Percentiles rank a stretch among this genome's conserved stretches.
Conservation (phyloP, 2,113 vertebrate genomes). For the Fregetta grallaria region DNA sequence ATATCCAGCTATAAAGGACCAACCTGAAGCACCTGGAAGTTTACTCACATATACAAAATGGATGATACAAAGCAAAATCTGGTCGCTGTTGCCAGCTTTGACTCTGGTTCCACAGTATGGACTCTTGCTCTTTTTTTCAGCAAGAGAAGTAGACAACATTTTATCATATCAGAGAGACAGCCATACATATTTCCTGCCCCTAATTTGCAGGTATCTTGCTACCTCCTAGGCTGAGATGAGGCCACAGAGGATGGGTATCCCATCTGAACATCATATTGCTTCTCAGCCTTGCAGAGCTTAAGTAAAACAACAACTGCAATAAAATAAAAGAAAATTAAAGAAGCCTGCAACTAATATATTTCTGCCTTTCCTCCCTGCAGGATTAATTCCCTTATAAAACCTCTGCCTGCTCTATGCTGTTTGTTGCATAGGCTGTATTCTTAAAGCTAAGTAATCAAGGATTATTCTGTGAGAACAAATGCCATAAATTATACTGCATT, state of each 20-base stretch:
- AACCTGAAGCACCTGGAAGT: background rate
- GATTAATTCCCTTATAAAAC: background rate
- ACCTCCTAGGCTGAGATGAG: background rate
- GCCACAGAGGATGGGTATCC: background rate
- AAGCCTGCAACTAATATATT: background rate
- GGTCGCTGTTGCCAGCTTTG: background rate
- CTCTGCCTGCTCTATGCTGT: background rate
- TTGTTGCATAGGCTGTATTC: background rate
- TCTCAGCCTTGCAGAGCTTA: background rate
- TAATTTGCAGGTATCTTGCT: background rate
- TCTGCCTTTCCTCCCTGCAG: background rate
- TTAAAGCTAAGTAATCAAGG: slow-evolving; percentile 1
- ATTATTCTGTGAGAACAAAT: slow-evolving; percentile 18
- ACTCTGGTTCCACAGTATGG: background rate
- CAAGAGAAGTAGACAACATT: background rate
- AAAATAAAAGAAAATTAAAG: background rate
- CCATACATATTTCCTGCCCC: background rate
- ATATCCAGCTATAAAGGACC: background rate
- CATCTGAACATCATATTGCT: background rate
- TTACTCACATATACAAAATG: background rate
- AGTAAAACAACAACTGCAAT: background rate
- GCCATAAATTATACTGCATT: background rate
- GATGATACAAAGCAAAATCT: background rate
- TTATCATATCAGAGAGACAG: background rate
- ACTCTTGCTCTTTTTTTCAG: background rate